A percentile compares a stretch with the other conserved stretches of the same genome.
These are phyloP conservation scores for Rhogogaster chlorosoma DNA, from an alignment of 2,888 invertebrate species.

Conservation along the genomic window DNA sequence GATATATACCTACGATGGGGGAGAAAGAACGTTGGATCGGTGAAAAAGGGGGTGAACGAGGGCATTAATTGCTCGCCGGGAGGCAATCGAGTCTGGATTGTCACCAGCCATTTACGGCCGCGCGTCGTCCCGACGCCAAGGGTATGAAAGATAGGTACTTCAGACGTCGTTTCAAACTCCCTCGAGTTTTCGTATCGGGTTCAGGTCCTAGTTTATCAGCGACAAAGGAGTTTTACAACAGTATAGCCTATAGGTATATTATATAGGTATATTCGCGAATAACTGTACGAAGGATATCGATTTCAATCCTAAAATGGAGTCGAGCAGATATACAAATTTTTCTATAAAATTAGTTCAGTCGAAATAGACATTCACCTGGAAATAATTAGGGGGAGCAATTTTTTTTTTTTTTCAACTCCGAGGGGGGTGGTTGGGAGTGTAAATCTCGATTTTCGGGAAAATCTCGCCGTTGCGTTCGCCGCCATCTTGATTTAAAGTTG, in stretches of 20 bases:
- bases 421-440: no score
- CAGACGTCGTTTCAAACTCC: conserved; percentile 41
- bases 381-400: no score
- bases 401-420: no score
- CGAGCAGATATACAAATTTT: no score
- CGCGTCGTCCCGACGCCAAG: conserved; percentile 40
- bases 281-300: neutral
- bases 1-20: neutral
- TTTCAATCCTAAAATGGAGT: no score
- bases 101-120: conserved; percentile 44
- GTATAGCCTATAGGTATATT: neutral
- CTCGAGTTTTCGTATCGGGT: conserved; percentile 26
- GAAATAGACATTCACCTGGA: no score
- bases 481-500: no score
- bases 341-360: neutral
- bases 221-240: conserved; percentile 21
- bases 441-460: no score
- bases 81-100: conserved; percentile 46
- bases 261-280: neutral
- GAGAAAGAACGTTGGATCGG: neutral
- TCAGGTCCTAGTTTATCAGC: conserved; percentile 27
- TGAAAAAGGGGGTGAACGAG: conserved; percentile 43
- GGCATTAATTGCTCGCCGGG: conserved; percentile 44
- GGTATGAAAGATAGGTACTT: conserved; percentile 46
- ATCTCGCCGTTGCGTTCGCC: no score